These are phyloP conservation scores for Pampus argenteus DNA, from an alignment of 2,797 vertebrate genomes.

Conservation along the genomic window DNA sequence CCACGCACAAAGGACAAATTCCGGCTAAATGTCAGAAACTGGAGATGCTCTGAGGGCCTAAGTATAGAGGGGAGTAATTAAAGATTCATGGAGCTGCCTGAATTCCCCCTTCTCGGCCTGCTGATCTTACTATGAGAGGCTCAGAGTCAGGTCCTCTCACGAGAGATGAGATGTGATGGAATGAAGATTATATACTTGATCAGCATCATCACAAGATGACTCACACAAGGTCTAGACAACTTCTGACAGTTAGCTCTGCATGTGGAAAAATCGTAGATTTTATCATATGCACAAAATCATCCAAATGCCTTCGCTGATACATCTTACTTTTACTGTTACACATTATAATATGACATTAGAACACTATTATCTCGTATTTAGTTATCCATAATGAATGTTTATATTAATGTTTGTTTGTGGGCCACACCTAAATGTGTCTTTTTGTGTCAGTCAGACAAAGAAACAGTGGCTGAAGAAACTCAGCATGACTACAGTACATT, in stretches of 20 bases:
- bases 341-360: slow-evolving; percentile 10
- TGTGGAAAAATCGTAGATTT: slow-evolving; percentile 34
- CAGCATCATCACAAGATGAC: slow-evolving; percentile 56
- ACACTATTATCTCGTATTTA: neutral
- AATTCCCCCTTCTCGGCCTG: slow-evolving; percentile 68
- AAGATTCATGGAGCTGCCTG: slow-evolving; percentile 85
- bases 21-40: slow-evolving; percentile 87
- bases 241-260: slow-evolving; percentile 46
- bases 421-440: neutral
- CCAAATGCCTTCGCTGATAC: slow-evolving; percentile 14
- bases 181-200: slow-evolving; percentile 70
- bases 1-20: slow-evolving; percentile 77
- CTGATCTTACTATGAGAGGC: slow-evolving; percentile 76
- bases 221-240: slow-evolving; percentile 61
- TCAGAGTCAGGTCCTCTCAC: slow-evolving; percentile 61
- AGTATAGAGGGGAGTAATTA: slow-evolving; percentile 84
- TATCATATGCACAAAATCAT: slow-evolving; percentile 27
- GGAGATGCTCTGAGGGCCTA: slow-evolving; percentile 81
- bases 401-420: neutral
- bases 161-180: slow-evolving; percentile 64
- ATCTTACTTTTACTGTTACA: slow-evolving; percentile 19
- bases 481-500: slow-evolving; percentile 23
- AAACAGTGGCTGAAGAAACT: slow-evolving; percentile 35
- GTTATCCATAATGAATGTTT: neutral
- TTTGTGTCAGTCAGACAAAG: slow-evolving; percentile 42